A percentile compares a stretch with the other conserved stretches of the same genome.
Evolutionary conservation across 2,797 vertebrate species (phyloP).

Genomic region (Sebastes wilsoni): DNA sequence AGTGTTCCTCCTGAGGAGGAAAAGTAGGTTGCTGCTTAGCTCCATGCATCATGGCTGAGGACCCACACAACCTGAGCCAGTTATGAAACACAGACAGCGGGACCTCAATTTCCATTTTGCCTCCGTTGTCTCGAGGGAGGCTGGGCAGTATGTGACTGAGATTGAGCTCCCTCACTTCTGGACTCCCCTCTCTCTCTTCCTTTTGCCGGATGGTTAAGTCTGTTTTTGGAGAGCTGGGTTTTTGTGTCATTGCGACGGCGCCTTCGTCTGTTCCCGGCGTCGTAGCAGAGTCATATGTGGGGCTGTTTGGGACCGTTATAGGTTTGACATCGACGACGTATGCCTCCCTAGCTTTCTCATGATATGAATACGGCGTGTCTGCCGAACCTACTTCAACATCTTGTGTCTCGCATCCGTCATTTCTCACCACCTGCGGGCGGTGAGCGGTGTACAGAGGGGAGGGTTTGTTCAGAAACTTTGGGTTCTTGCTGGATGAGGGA

Average conservation of each 20-base stretch:
- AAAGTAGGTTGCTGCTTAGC: neutral
- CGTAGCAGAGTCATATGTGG: neutral
- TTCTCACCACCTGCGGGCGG: neutral
- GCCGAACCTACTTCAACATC: neutral
- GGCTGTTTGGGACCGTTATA: neutral
- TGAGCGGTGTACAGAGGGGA: slow-evolving; percentile 68
- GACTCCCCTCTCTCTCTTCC: slow-evolving; percentile 14
- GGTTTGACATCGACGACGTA: slow-evolving; percentile 18
- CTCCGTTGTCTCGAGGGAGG: slow-evolving; percentile 38
- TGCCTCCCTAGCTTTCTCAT: neutral
- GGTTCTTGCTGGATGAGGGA: slow-evolving; percentile 67
- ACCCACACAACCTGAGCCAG: slow-evolving; percentile 64
- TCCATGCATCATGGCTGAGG: neutral
- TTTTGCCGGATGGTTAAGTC: neutral
- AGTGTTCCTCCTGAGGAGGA: neutral
- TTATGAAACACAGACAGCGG: slow-evolving; percentile 77
- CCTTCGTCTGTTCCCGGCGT: neutral
- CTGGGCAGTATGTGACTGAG: slow-evolving; percentile 8
- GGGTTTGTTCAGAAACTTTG: slow-evolving; percentile 82
- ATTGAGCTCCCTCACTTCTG: neutral
- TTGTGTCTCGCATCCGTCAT: slow-evolving; percentile 30
- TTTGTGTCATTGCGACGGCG: neutral
- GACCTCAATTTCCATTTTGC: slow-evolving; percentile 82
- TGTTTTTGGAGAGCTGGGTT: slow-evolving; percentile 18
- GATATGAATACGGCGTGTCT: neutral